Base-by-base conservation (phyloP, 1,140 invertebrate species). In the Muscidifurax raptorellus region DNA sequence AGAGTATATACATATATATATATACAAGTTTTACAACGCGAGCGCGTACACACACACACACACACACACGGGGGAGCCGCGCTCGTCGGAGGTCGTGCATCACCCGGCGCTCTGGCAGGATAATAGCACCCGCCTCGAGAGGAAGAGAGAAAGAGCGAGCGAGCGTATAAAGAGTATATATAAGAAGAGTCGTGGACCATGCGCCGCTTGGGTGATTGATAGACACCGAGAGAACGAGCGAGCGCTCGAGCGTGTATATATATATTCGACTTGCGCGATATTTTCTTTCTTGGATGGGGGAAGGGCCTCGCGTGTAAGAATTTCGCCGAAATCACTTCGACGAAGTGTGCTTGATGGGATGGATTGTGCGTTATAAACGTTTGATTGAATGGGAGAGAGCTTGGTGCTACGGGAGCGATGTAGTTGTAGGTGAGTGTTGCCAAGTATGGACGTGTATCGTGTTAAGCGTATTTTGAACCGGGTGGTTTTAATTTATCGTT, bases 81-180 rank as follows among this genome's bases (percentile, higher is more conserved):
- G 30, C 83, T 72, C 86, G 69, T 52, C 52, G 90, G 90, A 90
- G 91, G 91, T 91, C 90, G 91, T 92, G 91, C 90, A 92, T 92
- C 91, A 92, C 90, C 52, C 25, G 13, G 87, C 89, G 90, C 88
- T 59, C 90, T 92, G 91, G 91, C 91, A 92, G 90, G 90, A 92
- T 92, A 92, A 92, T 92, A 89, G 90, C 90, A 88, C 86, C 87
- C 86, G 88, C 86, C 88, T 88, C 86, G 85, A 74, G 84, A 76
- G 18, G 2, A 44, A 72, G 18, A 87, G 59, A 30, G 74, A 36
- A 75, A 67, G 81, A 64, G 64, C 18, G 75, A 71, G 69, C 12
- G 72, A 74, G 72, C 36, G 52, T 59, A 59, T 59, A 59, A 59
- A 59, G 52, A 59, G 52, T 59, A 59, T 59, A 59, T 59, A 59